These are phyloP conservation scores for Vanessa atalanta DNA, from an alignment of 1,140 invertebrate species.

Conservation along the genomic window DNA sequence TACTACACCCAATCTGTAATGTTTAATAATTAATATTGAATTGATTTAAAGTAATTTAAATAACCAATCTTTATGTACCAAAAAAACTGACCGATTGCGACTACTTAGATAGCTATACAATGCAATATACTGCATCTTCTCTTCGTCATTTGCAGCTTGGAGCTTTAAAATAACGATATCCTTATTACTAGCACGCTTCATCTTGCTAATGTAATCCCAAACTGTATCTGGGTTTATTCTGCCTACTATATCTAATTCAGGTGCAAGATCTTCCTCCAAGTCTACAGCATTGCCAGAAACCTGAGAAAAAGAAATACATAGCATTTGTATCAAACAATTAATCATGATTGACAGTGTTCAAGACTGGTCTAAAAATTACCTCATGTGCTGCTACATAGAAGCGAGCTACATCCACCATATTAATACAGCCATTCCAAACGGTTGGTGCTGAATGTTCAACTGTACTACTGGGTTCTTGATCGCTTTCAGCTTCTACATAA, in stretches of 20 bases:
- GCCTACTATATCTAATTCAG: conserved; percentile 93
- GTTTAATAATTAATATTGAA: conserved; percentile 8
- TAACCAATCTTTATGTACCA: too few relatives aligned
- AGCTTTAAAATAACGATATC: conserved; percentile 93
- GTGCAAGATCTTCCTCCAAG: conserved; percentile 86
- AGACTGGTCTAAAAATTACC: conserved; percentile 68
- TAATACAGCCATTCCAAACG: conserved; percentile 93
- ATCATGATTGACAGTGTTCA: not conserved
- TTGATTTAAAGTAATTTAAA: not conserved
- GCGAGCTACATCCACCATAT: conserved; percentile 94
- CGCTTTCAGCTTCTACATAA: conserved; percentile 79
- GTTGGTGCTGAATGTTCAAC: conserved; percentile 77
- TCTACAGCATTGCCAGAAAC: conserved; percentile 85
- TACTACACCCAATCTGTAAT: conserved; percentile 82
- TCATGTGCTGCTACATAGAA: conserved; percentile 92
- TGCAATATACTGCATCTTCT: conserved; percentile 92
- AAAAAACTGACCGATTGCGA: conserved; percentile 83
- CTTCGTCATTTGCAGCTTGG: conserved; percentile 89
- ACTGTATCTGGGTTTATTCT: conserved; percentile 94
- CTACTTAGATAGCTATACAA: conserved; percentile 94
- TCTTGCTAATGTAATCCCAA: conserved; percentile 96
- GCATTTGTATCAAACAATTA: conserved; percentile 12
- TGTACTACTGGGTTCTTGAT: conserved; percentile 83
- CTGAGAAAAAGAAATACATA: conserved; percentile 42
- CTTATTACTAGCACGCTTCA: conserved; percentile 92